Evolutionary conservation across 2,888 invertebrate species (phyloP).

Genomic region (Daptonema setosum): DNA sequence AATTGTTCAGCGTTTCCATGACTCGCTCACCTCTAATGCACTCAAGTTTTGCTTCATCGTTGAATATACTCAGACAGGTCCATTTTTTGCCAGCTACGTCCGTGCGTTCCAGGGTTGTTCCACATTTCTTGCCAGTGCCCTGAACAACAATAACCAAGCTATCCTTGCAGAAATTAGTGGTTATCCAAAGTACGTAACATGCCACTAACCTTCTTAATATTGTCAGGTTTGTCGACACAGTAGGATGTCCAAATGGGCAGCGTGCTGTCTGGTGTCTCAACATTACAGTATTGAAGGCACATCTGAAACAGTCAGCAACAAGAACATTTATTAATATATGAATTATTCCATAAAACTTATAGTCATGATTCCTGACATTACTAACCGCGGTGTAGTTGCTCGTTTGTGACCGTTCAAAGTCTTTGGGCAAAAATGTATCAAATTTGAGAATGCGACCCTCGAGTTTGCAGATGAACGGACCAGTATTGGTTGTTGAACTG

Average conservation of each 20-base stretch:
- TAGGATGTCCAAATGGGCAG: conserved; percentile 46
- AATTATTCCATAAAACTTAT: too few species aligned
- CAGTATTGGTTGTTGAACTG: conserved; percentile 59
- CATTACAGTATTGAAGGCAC: not conserved
- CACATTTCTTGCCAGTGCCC: too few species aligned
- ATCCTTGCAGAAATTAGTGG: too few species aligned
- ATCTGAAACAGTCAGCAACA: conserved; percentile 52
- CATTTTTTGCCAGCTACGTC: not conserved
- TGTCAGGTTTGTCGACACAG: too few species aligned
- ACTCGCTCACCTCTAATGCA: not conserved
- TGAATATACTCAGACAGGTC: not conserved
- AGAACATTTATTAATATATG: too few species aligned
- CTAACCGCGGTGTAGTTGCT: too few species aligned
- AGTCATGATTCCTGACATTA: too few species aligned
- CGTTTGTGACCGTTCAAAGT: too few species aligned
- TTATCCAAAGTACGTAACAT: too few species aligned
- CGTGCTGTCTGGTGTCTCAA: conserved; percentile 34
- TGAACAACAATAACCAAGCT: too few species aligned
- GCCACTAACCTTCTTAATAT: too few species aligned
- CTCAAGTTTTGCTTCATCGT: not conserved
- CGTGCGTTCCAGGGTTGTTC: conserved; percentile 89
- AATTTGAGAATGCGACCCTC: conserved; percentile 52
- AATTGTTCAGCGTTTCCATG: too few species aligned
- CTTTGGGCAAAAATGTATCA: not conserved
- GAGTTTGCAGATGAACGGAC: conserved; percentile 66